Conservation (phyloP, 2,797 vertebrate genomes). For the Nasua narica region DNA sequence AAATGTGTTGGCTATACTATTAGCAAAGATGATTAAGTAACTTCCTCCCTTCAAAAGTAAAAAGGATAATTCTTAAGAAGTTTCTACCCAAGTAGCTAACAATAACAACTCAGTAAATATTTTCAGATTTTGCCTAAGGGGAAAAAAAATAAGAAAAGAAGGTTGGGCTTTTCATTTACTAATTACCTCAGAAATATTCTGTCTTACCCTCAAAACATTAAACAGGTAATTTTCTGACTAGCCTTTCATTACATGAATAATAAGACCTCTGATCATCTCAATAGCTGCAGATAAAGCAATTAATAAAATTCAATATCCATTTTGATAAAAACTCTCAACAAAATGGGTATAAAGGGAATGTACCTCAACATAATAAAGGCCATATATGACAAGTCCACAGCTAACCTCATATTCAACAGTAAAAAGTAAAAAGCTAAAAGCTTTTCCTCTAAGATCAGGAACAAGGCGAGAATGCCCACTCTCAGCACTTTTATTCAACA, state of each 20-base stretch:
- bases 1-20: not conserved
- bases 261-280: not conserved
- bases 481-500: not conserved
- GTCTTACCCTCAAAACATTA: slow-evolving; percentile 44
- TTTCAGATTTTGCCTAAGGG: not conserved
- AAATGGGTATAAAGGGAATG: not conserved
- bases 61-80: slow-evolving; percentile 19
- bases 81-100: slow-evolving; percentile 19
- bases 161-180: slow-evolving; percentile 10
- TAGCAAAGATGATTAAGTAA: slow-evolving; percentile 37
- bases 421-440: slow-evolving; percentile 7
- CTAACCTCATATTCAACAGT: not conserved
- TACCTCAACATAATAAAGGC: not conserved
- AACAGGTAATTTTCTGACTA: slow-evolving; percentile 15
- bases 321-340: not conserved
- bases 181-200: not conserved
- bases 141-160: not conserved
- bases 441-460: not conserved
- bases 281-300: not conserved
- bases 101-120: not conserved
- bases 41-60: slow-evolving; percentile 33
- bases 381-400: not conserved
- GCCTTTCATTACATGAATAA: not conserved
- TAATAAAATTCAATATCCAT: not conserved
- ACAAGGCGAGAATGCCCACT: not conserved